These are phyloP conservation scores for Chironomus striatipennis DNA, from an alignment of 1,140 invertebrate genomes.

Conservation along the genomic window DNA sequence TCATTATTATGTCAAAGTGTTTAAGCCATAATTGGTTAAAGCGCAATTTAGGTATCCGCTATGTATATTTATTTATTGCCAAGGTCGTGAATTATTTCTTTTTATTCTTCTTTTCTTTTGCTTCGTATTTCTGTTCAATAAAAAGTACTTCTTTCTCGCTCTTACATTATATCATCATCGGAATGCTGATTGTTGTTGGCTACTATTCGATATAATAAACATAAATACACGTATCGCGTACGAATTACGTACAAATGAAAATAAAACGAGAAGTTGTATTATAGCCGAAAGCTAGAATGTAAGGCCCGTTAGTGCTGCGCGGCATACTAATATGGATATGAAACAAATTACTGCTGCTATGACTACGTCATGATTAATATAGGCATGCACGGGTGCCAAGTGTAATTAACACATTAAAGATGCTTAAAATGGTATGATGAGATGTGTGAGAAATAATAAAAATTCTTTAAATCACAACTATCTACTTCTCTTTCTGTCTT, in stretches of 20 bases:
- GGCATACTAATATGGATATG: too few relatives aligned
- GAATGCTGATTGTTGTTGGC: neutral
- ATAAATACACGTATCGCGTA: neutral
- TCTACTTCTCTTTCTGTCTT: neutral
- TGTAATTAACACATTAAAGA: constrained; percentile 21
- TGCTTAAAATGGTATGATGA: neutral
- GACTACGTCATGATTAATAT: neutral
- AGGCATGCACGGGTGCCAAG: neutral
- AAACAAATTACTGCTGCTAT: too few relatives aligned
- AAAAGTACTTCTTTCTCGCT: neutral
- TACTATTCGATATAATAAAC: neutral
- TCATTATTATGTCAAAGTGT: constrained; percentile 8
- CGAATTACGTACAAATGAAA: neutral
- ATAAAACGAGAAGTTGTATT: neutral
- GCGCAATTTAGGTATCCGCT: neutral
- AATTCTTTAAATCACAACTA: neutral
- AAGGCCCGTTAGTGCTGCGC: too few relatives aligned
- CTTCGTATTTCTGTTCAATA: neutral
- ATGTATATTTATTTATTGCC: neutral
- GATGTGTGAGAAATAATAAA: neutral
- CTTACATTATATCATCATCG: neutral
- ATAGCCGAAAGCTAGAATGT: neutral
- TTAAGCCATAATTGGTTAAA: constrained; percentile 9
- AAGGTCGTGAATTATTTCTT: constrained; percentile 5
- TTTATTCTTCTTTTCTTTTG: neutral